Evolutionary conservation across 2,888 invertebrate species (phyloP).

Genomic region (Drosophila austrosaltans): DNA sequence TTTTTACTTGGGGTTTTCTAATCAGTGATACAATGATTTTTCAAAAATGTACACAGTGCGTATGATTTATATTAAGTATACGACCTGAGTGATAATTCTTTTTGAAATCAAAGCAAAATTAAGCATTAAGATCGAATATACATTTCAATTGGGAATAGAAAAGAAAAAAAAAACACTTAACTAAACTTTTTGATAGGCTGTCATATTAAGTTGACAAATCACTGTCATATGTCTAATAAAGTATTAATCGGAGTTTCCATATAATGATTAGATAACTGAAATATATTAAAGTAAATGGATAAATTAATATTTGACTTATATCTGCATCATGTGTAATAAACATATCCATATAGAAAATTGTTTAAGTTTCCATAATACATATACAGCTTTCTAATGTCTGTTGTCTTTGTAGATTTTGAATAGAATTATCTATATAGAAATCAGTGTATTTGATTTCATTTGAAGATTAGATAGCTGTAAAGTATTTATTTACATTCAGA

Average conservation of each 20-base stretch:
- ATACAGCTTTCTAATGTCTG: no score
- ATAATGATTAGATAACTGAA: background rate
- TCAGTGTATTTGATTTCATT: background rate
- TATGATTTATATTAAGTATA: slow-evolving; percentile 18
- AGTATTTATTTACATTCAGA: background rate
- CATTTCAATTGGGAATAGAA: background rate
- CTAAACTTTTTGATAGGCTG: background rate
- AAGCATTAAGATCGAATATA: background rate
- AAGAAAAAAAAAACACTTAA: no score
- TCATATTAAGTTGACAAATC: background rate
- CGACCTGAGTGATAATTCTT: background rate
- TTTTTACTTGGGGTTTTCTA: background rate
- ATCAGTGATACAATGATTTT: background rate
- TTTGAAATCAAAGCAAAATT: background rate
- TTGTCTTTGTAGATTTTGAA: background rate
- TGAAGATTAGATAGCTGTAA: background rate
- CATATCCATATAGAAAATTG: background rate
- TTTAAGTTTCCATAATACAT: background rate
- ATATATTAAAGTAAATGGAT: background rate
- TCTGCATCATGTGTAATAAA: background rate
- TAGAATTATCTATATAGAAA: background rate
- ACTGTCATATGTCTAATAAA: background rate
- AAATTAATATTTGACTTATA: background rate
- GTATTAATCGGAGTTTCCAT: background rate
- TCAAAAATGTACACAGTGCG: background rate